phyloP scores from a whole-genome alignment of 2,113 vertebrate genomes.

The Solea senegalensis region DNA sequence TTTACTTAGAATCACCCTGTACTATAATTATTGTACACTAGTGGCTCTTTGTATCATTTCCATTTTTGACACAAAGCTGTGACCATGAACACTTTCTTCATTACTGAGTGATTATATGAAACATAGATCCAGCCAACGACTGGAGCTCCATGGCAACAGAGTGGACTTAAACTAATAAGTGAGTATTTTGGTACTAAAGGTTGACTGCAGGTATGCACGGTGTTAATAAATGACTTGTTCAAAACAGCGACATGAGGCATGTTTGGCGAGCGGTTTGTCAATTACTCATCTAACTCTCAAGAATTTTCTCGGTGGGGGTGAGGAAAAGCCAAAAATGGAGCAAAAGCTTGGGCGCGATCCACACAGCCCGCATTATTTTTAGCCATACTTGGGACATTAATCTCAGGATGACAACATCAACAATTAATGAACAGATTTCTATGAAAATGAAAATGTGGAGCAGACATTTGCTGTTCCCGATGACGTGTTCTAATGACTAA shows the following conservation, averaged over 20 bases:
- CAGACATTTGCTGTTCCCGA: not conserved
- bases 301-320: slow-evolving; percentile 39
- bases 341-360: not conserved
- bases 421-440: not conserved
- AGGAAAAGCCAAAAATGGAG: slow-evolving; percentile 20
- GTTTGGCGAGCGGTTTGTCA: slow-evolving; percentile 52
- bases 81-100: slow-evolving; percentile 45
- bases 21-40: slow-evolving; percentile 1
- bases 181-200: slow-evolving; percentile 81
- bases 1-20: not conserved
- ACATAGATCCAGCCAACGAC: slow-evolving; percentile 51
- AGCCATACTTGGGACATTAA: not conserved
- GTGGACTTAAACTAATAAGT: slow-evolving; percentile 76
- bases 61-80: slow-evolving; percentile 27
- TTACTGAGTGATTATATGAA: slow-evolving; percentile 59
- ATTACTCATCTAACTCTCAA: slow-evolving; percentile 57
- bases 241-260: slow-evolving; percentile 50
- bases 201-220: slow-evolving; percentile 75
- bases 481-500: not conserved
- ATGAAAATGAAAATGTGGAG: not conserved
- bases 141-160: slow-evolving; percentile 77
- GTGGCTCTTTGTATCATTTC: slow-evolving; percentile 1
- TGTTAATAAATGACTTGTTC: slow-evolving; percentile 79
- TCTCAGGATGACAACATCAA: not conserved
- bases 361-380: not conserved